phyloP scores from a whole-genome alignment of 2,888 invertebrate genomes.

The Erebia aethiops region DNA sequence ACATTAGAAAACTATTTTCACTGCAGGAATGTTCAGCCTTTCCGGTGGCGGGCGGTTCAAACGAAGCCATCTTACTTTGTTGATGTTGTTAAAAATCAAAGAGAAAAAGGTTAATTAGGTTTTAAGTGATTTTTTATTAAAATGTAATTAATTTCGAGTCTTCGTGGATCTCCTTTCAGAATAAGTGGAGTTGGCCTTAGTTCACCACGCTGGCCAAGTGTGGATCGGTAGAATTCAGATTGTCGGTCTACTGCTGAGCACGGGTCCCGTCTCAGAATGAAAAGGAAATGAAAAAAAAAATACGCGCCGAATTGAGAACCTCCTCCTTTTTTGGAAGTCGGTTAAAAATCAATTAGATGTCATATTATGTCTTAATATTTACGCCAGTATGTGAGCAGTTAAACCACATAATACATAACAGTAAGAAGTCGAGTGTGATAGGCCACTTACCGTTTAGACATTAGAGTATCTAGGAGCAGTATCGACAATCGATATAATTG shows the following conservation, averaged over 20 bases:
- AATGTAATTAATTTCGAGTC: too few relatives aligned
- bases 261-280: too few relatives aligned
- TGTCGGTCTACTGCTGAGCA: too few relatives aligned
- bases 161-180: too few relatives aligned
- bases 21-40: not conserved
- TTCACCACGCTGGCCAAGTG: too few relatives aligned
- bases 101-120: not conserved
- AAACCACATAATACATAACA: not conserved
- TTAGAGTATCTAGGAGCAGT: conserved; percentile 48
- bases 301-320: too few relatives aligned
- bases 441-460: conserved; percentile 24
- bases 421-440: conserved; percentile 17
- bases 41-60: not conserved
- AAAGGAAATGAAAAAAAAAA: too few relatives aligned
- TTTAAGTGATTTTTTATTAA: too few relatives aligned
- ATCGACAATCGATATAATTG: conserved; percentile 80
- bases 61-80: not conserved
- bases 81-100: not conserved
- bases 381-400: not conserved
- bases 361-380: not conserved
- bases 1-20: conserved; percentile 7
- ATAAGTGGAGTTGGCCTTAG: too few relatives aligned
- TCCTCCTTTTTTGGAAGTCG: too few relatives aligned
- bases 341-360: too few relatives aligned
- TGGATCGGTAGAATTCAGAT: too few relatives aligned